Conservation (phyloP, 2,888 invertebrate genomes). For the Synergus gifuensis region DNA sequence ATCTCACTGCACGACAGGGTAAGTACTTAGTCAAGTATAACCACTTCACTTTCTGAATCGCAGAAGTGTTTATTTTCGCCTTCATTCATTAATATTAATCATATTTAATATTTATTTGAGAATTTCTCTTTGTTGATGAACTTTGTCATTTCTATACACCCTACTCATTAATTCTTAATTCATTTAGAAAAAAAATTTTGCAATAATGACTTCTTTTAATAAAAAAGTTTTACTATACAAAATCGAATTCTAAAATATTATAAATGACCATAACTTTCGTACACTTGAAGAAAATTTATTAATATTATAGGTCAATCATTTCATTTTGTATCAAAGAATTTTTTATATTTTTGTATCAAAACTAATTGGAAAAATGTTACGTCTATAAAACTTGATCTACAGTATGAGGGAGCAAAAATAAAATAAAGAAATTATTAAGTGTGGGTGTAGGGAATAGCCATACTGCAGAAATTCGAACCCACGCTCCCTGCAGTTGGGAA, state of each 20-base stretch:
- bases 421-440: constrained; percentile 79
- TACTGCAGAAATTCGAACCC: constrained; percentile 86
- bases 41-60: constrained; percentile 19
- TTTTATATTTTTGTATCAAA: too few relatives aligned
- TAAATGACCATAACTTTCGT: too few relatives aligned
- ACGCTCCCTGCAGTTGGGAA: constrained; percentile 82
- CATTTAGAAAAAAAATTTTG: neutral
- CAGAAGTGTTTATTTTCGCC: constrained; percentile 24
- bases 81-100: constrained; percentile 23
- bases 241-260: too few relatives aligned
- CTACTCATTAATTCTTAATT: neutral
- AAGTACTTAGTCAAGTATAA: constrained; percentile 51
- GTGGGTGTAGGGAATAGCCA: too few relatives aligned
- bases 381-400: too few relatives aligned
- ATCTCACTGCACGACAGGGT: constrained; percentile 94
- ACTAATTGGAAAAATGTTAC: too few relatives aligned
- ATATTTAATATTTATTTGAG: constrained; percentile 10
- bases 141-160: neutral
- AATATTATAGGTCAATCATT: too few relatives aligned
- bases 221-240: too few relatives aligned
- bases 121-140: constrained; percentile 24
- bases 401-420: too few relatives aligned
- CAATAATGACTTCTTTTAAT: neutral
- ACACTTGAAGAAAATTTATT: too few relatives aligned
- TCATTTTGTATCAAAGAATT: too few relatives aligned